These are phyloP conservation scores for Tympanoctomys barrerae DNA, from an alignment of 2,797 vertebrate species.

Conservation along the genomic window DNA sequence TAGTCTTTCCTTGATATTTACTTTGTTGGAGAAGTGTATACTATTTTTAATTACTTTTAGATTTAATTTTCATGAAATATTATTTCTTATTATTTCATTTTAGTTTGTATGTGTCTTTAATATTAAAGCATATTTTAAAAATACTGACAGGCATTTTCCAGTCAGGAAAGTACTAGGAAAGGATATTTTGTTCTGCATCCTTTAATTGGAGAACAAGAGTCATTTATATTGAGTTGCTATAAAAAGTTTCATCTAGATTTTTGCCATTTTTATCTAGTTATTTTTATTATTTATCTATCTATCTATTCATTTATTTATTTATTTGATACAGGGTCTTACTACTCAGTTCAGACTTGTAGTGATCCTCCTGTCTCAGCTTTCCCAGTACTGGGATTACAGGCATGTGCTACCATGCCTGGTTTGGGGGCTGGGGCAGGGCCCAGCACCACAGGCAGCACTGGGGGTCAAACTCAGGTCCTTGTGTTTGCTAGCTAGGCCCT, in stretches of 20 bases:
- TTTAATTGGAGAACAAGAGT: background rate
- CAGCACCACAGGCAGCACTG: too few relatives aligned
- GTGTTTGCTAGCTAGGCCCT: too few relatives aligned
- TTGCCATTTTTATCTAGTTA: background rate
- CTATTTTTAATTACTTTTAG: background rate
- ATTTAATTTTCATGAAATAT: background rate
- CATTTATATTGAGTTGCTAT: background rate
- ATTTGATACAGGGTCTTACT: too few relatives aligned
- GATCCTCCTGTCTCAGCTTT: too few relatives aligned
- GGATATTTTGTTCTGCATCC: background rate
- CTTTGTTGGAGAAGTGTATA: background rate
- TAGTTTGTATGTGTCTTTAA: background rate
- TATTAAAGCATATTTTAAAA: background rate
- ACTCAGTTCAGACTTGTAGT: too few relatives aligned
- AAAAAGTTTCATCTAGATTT: background rate
- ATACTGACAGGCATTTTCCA: background rate
- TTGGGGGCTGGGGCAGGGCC: too few relatives aligned
- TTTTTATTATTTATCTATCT: too few relatives aligned
- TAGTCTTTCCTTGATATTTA: background rate
- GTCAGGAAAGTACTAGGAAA: background rate
- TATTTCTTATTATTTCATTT: background rate
- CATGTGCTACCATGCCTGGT: too few relatives aligned
- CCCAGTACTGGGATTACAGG: too few relatives aligned
- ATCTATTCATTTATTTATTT: too few relatives aligned
- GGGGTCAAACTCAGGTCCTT: too few relatives aligned